These are phyloP conservation scores for Drosophila melanosoma DNA, from an alignment of 2,888 invertebrate genomes.

Conservation along the genomic window DNA sequence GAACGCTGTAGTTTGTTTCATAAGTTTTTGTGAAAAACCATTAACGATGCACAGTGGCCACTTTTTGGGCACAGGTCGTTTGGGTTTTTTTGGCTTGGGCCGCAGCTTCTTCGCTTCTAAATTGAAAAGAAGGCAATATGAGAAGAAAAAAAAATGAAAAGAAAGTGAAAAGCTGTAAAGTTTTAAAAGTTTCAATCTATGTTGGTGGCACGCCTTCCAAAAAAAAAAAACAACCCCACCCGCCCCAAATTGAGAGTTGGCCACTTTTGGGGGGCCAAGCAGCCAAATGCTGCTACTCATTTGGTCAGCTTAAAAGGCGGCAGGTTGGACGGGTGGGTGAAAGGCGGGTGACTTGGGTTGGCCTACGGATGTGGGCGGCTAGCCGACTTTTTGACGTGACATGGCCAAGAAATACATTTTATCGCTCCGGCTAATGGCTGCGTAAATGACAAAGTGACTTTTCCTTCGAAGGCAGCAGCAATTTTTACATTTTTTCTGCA, in stretches of 20 bases:
- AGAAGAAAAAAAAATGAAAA: slow-evolving; percentile 43
- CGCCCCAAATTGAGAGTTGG: slow-evolving; percentile 36
- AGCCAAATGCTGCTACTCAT: slow-evolving; percentile 59
- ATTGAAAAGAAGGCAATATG: slow-evolving; percentile 68
- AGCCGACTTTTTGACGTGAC: slow-evolving; percentile 73
- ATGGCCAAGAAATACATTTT: slow-evolving; percentile 57
- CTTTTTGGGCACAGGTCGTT: slow-evolving; percentile 39
- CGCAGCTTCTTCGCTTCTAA: slow-evolving; percentile 44
- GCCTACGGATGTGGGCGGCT: not conserved
- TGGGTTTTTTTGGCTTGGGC: slow-evolving; percentile 20
- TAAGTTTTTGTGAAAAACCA: slow-evolving; percentile 74
- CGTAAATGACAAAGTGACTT: slow-evolving; percentile 79
- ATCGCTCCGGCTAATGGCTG: slow-evolving; percentile 73
- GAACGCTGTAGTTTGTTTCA: slow-evolving; percentile 72
- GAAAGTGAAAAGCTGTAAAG: slow-evolving; percentile 77
- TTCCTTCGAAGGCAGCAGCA: slow-evolving; percentile 46
- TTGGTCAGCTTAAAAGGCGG: slow-evolving; percentile 59
- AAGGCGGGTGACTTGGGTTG: not conserved
- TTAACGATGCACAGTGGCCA: slow-evolving; percentile 73
- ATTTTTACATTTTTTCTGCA: slow-evolving; percentile 14
- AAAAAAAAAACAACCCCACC: not conserved
- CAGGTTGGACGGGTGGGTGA: not conserved
- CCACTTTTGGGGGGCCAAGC: slow-evolving; percentile 49
- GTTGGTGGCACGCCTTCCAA: slow-evolving; percentile 18
- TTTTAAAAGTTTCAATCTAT: slow-evolving; percentile 75